These are phyloP conservation scores for Incurvaria masculella DNA, from an alignment of 2,888 invertebrate species.

Conservation along the genomic window DNA sequence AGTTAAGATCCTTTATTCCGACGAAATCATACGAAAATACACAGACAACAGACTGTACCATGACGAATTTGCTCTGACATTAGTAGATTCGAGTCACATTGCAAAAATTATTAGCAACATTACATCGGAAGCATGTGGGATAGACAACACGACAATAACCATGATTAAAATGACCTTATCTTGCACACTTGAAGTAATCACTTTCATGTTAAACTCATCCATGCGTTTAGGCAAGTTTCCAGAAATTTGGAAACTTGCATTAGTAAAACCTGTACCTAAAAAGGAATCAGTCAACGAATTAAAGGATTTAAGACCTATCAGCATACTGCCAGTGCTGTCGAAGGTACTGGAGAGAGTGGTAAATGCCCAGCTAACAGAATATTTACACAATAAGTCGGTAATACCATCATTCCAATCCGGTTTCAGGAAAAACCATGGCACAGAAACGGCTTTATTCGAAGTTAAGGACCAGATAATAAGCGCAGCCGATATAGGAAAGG, in stretches of 20 bases:
- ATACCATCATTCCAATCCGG: neutral
- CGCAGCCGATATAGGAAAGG: neutral
- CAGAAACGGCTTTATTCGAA: neutral
- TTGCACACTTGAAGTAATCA: neutral
- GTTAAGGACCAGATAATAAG: neutral
- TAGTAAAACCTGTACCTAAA: neutral
- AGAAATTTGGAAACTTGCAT: neutral
- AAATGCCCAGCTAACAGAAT: neutral
- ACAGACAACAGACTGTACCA: no score
- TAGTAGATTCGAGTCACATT: neutral
- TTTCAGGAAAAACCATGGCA: neutral
- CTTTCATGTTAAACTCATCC: neutral
- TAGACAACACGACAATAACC: neutral
- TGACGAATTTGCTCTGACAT: neutral
- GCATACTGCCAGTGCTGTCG: neutral
- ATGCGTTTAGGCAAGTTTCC: neutral
- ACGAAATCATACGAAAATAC: no score
- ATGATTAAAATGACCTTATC: neutral
- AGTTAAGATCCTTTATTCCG: no score
- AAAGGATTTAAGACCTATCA: neutral
- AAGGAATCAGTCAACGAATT: neutral
- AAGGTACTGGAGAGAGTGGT: neutral
- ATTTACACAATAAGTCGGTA: neutral
- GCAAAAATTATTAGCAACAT: neutral
- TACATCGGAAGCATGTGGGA: neutral